Evolutionary conservation across 2,113 vertebrate species (phyloP), one percentile per base, ranked within the genome.

Genomic region (Nesogale talazaci): DNA sequence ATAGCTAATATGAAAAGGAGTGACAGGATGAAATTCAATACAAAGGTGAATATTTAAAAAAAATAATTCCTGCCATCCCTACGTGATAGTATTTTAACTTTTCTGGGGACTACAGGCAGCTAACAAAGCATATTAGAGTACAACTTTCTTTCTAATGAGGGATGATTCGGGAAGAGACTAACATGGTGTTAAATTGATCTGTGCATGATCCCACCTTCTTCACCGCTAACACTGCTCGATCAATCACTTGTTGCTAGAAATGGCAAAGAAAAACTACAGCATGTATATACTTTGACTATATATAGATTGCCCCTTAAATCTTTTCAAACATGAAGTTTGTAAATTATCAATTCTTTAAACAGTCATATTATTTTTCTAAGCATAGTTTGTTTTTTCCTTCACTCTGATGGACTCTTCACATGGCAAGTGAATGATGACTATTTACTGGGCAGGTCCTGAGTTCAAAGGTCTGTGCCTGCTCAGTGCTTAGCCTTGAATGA

Each of bases 191-290:
- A 84, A 88, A 57, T 65, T 84, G 69, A 95, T 56, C 23, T 67
- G 19, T 46, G 59, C 16, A 23, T 7, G n/a, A 22, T 79, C 6
- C 57, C 75, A 40, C 59, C 42, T 36, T 19, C 14, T 81, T 34
- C 36, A 46, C 10, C 17, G 59, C 20, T 83, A 29, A 80, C 31
- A 34, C 83, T 89, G 61, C 22, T 83, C 86, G 65, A 76, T 22
- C 77, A 84, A 52, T 72, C 59, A 84, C 40, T 69, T 78, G 86
- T 89, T 96, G 40, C 40, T 90, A 69, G 72, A 84, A 42, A 92
- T 14, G 6, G 76, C 23, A 42, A 67, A 83, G 36, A 83, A 52
- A 90, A 91, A 89, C 75, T 4, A 65, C 4, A 85, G 25, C 65
- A 80, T 19, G 27, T 91, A 83, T 90, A 90, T 6, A 85, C 52